These are phyloP conservation scores for Psylliodes chrysocephalus DNA, from an alignment of 2,888 invertebrate genomes.

Conservation along the genomic window DNA sequence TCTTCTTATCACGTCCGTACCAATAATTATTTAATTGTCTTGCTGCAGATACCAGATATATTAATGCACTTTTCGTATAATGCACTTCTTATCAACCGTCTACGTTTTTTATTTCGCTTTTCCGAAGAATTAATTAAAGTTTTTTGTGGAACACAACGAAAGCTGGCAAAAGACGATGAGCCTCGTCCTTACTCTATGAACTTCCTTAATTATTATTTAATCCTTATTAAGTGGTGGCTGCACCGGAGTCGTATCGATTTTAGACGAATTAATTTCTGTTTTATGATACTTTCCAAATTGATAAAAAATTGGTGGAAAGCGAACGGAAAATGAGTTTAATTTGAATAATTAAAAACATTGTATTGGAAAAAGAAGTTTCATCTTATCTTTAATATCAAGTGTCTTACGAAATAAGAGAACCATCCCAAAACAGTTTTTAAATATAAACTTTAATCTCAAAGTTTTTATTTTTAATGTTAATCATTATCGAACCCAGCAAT, in stretches of 20 bases:
- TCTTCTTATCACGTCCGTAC: too few relatives aligned
- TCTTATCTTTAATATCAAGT: too few relatives aligned
- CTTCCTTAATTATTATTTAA: slow-evolving; percentile 15
- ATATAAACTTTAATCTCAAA: neutral
- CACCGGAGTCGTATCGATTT: slow-evolving; percentile 1
- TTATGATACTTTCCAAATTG: neutral
- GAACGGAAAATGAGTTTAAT: too few relatives aligned
- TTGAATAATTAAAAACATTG: too few relatives aligned
- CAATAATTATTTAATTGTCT: too few relatives aligned
- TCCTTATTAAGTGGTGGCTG: slow-evolving; percentile 13
- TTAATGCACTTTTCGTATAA: too few relatives aligned
- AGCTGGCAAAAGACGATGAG: neutral
- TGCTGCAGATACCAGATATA: too few relatives aligned
- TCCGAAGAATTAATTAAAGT: slow-evolving; percentile 1
- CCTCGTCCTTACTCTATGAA: neutral
- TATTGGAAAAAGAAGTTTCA: too few relatives aligned
- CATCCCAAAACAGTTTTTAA: too few relatives aligned
- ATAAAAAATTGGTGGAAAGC: neutral
- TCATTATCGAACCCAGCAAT: neutral
- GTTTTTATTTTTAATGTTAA: slow-evolving; percentile 11
- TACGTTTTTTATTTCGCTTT: neutral
- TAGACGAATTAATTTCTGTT: slow-evolving; percentile 2
- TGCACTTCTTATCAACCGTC: too few relatives aligned
- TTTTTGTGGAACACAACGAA: neutral
- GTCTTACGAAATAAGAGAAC: too few relatives aligned